A percentile compares a stretch with the other conserved stretches of the same genome.
Evolutionary conservation across 1,140 invertebrate genomes (phyloP).

Genomic region (Chrysoperla carnea): DNA sequence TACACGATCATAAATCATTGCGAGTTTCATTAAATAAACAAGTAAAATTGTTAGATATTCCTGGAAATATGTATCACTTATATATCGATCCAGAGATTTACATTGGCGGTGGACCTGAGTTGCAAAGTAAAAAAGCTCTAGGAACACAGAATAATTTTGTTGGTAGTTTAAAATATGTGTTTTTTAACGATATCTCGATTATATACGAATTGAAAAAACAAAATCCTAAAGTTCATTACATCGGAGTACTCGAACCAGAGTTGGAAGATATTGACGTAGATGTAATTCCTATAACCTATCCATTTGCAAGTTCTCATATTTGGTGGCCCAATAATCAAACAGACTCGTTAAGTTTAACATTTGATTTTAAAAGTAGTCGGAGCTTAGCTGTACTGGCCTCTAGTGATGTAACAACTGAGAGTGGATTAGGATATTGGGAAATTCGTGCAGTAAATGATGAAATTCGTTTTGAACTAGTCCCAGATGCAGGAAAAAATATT

Average conservation of each 20-base stretch:
- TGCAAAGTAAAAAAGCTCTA: conserved; percentile 56
- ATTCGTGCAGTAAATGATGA: conserved; percentile 68
- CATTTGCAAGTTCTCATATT: conserved; percentile 73
- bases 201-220: conserved; percentile 68
- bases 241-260: conserved; percentile 58
- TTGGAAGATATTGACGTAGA: conserved; percentile 69
- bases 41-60: conserved; percentile 44
- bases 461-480: conserved; percentile 60
- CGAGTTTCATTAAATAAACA: conserved; percentile 56
- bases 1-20: conserved; percentile 53
- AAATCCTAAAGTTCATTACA: conserved; percentile 55
- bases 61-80: conserved; percentile 53
- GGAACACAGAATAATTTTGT: conserved; percentile 59
- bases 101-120: conserved; percentile 58
- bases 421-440: conserved; percentile 70
- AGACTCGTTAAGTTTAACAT: conserved; percentile 55
- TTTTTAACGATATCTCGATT: conserved; percentile 82
- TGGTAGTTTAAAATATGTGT: conserved; percentile 79
- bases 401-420: conserved; percentile 50
- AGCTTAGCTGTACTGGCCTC: conserved; percentile 71
- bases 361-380: conserved; percentile 76
- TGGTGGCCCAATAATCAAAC: conserved; percentile 60
- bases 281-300: conserved; percentile 82
- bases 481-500: conserved; percentile 48
- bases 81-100: conserved; percentile 88